Base-by-base conservation (phyloP, 1,140 invertebrate genomes). In the Sweltsa coloradensis region DNA sequence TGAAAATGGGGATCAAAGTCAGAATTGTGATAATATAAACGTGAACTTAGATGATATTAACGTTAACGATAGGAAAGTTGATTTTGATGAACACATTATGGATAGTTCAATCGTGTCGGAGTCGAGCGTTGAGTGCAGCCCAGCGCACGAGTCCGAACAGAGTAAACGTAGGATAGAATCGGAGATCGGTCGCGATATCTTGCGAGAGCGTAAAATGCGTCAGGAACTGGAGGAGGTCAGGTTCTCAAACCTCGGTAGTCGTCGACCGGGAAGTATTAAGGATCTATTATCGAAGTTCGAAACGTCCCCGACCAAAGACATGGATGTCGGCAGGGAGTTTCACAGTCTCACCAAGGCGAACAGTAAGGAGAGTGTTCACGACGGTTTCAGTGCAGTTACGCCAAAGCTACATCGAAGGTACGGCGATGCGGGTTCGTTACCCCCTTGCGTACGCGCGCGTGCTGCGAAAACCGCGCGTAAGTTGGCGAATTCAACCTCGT, bases 101-200 rank as follows among this genome's bases (percentile, higher is more conserved):
- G 14, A n/a, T 9, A 31, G 29, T 9, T 9, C n/a, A 9, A 31
- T 31, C 29, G 14, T 31, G 9, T 31, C 29, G 29, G 9, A n/a
- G n/a, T n/a, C n/a, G n/a, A n/a, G n/a, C n/a, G n/a, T n/a, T n/a
- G n/a, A n/a, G n/a, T n/a, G n/a, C n/a, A n/a, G n/a, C n/a, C n/a
- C n/a, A n/a, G n/a, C n/a, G n/a, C n/a, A 9, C 9, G 14, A 31
- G 9, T 31, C 29, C n/a, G 9, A 9, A 9, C 29, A 57, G 52
- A 41, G 69, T 25, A 58, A 66, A 11, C 55, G 68, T 2, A 71
- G 63, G 45, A 69, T 74, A 49, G 72, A 75, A 42, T 72, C 70
- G 1, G 73, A 74, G 55, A 72, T 73, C 14, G 70, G 69, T 1
- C 49, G 70, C n/a, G 70, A 74, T 45, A 68, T 72, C 22, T 60